phyloP scores from a whole-genome alignment of 2,797 vertebrate genomes.

The Rhabdomys pumilio region DNA sequence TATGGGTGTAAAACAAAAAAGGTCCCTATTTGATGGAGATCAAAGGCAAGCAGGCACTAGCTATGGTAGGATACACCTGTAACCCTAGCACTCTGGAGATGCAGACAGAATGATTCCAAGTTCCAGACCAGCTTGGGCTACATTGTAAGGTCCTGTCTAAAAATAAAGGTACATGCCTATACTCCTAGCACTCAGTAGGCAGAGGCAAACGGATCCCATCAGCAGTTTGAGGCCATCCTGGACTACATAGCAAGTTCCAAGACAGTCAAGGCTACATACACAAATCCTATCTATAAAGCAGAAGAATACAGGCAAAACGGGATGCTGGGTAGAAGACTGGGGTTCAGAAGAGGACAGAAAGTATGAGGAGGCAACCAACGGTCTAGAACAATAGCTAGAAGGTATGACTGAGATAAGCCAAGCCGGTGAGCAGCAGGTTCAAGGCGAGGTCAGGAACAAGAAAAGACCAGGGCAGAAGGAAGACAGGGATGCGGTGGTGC shows the following conservation, averaged over 20 bases:
- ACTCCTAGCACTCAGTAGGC: neutral
- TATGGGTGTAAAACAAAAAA: slow-evolving; percentile 36
- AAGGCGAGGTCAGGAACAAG: slow-evolving; percentile 55
- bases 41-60: slow-evolving; percentile 14
- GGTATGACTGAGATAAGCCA: slow-evolving; percentile 7
- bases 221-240: neutral
- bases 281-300: neutral
- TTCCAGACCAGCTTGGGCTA: neutral
- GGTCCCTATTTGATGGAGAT: slow-evolving; percentile 32
- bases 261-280: neutral
- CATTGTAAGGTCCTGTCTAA: neutral
- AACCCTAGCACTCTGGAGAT: neutral
- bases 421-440: slow-evolving; percentile 40
- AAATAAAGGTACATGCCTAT: neutral
- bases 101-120: neutral
- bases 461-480: slow-evolving; percentile 65
- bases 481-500: neutral
- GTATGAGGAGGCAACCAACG: slow-evolving; percentile 48
- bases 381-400: slow-evolving; percentile 39
- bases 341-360: slow-evolving; percentile 59
- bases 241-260: neutral
- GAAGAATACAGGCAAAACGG: neutral
- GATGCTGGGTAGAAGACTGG: slow-evolving; percentile 31
- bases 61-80: neutral
- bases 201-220: neutral